phyloP scores from a whole-genome alignment of 2,888 invertebrate genomes.

The Hypercompe scribonia region DNA sequence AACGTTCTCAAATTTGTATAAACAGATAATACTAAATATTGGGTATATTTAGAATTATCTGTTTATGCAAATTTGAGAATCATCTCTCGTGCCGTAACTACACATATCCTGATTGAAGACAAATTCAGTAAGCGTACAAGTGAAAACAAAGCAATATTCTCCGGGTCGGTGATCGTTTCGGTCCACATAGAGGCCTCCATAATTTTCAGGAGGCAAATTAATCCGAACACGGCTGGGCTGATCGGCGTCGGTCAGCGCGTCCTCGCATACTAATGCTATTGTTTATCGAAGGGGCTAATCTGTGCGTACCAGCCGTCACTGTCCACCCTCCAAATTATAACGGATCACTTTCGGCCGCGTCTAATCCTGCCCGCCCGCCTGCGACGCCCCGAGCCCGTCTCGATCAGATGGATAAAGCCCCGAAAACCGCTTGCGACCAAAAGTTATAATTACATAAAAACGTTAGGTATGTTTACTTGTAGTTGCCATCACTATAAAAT shows the following conservation, averaged over 20 bases:
- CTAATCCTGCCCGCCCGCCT: conserved; percentile 74
- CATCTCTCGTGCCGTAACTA: too few species aligned
- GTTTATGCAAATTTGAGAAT: too few species aligned
- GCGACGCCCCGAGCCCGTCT: conserved; percentile 54
- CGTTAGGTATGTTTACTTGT: conserved; percentile 9
- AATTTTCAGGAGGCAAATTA: conserved; percentile 85
- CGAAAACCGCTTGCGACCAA: conserved; percentile 15
- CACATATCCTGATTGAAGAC: conserved; percentile 54
- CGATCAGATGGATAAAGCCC: conserved; percentile 61
- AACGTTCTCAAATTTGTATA: conserved; percentile 32
- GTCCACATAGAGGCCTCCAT: conserved; percentile 73
- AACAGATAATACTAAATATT: conserved; percentile 31
- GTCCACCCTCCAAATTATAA: conserved; percentile 84
- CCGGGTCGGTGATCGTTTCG: conserved; percentile 70
- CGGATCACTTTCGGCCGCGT: conserved; percentile 82
- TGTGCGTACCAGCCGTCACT: conserved; percentile 85
- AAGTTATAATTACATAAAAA: conserved; percentile 28
- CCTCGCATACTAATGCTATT: conserved; percentile 87
- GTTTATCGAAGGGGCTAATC: conserved; percentile 87
- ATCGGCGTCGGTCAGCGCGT: conserved; percentile 84
- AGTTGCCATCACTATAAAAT: background rate
- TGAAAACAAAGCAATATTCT: conserved; percentile 79
- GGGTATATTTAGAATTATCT: too few species aligned
- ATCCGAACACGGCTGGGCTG: conserved; percentile 82
- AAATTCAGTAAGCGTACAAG: conserved; percentile 58